A percentile compares a stretch with the other conserved stretches of the same genome.
Evolutionary conservation across 2,888 invertebrate genomes (phyloP).

Genomic region (Chloroclystis v-ata): DNA sequence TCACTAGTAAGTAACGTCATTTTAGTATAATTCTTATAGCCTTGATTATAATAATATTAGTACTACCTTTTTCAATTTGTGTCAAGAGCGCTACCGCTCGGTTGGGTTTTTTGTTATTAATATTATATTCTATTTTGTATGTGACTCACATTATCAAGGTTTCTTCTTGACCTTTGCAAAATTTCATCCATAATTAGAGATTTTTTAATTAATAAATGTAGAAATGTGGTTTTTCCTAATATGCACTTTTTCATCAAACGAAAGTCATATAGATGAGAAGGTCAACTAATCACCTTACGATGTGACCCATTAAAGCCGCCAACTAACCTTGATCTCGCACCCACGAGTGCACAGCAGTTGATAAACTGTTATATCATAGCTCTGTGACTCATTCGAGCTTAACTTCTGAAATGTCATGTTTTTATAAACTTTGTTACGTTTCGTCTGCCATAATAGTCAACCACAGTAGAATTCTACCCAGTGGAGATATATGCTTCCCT

Average conservation of each 20-base stretch:
- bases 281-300: not conserved
- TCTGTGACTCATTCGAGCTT: constrained; percentile 8
- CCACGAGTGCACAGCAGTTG: constrained; percentile 17
- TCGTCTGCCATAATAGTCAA: too few species aligned
- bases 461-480: too few species aligned
- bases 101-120: constrained; percentile 21
- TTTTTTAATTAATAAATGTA: too few species aligned
- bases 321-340: constrained; percentile 15
- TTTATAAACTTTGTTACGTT: constrained; percentile 10
- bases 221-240: too few species aligned
- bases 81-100: constrained; percentile 30
- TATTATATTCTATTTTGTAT: not conserved
- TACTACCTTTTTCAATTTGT: constrained; percentile 27
- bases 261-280: too few species aligned
- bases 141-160: not conserved
- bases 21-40: constrained; percentile 35
- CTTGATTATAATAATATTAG: constrained; percentile 24
- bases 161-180: not conserved
- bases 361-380: not conserved
- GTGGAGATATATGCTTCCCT: too few species aligned
- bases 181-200: not conserved
- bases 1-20: constrained; percentile 44
- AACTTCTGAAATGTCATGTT: constrained; percentile 11
- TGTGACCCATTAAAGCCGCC: not conserved
- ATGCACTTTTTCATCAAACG: too few species aligned